These are phyloP conservation scores for Ceramica pisi DNA, from an alignment of 2,888 invertebrate species.

Conservation along the genomic window DNA sequence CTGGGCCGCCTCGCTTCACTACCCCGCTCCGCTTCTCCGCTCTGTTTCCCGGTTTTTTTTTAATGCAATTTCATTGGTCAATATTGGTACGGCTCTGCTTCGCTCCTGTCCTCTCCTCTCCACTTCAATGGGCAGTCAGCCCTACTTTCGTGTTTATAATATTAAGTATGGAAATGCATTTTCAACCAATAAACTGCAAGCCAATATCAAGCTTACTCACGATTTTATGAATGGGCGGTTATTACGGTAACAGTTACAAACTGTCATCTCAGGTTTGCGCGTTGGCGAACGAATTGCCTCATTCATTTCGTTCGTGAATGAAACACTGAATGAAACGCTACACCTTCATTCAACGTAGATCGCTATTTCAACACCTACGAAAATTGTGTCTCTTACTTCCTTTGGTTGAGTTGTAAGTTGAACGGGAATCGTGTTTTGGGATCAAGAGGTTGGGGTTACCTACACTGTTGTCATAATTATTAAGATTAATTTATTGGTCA, in stretches of 20 bases:
- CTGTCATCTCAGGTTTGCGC: conserved; percentile 45
- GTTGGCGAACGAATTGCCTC: conserved; percentile 46
- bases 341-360: conserved; percentile 40
- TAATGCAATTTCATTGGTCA: too few relatives aligned
- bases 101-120: too few relatives aligned
- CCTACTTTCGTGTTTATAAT: too few relatives aligned
- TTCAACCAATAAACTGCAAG: neutral
- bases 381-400: conserved; percentile 26
- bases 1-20: too few relatives aligned
- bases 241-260: conserved; percentile 42
- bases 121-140: too few relatives aligned
- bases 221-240: conserved; percentile 44
- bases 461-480: conserved; percentile 5
- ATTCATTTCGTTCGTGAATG: conserved; percentile 48
- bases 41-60: too few relatives aligned
- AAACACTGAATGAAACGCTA: conserved; percentile 47
- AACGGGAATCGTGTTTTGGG: neutral
- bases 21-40: too few relatives aligned
- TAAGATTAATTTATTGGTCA: too few relatives aligned
- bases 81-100: too few relatives aligned
- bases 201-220: conserved; percentile 36
- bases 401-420: conserved; percentile 13
- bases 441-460: neutral
- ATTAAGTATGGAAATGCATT: neutral
- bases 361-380: conserved; percentile 53